Base-by-base conservation (phyloP, 2,888 invertebrate species). In the Dicycla oo region DNA sequence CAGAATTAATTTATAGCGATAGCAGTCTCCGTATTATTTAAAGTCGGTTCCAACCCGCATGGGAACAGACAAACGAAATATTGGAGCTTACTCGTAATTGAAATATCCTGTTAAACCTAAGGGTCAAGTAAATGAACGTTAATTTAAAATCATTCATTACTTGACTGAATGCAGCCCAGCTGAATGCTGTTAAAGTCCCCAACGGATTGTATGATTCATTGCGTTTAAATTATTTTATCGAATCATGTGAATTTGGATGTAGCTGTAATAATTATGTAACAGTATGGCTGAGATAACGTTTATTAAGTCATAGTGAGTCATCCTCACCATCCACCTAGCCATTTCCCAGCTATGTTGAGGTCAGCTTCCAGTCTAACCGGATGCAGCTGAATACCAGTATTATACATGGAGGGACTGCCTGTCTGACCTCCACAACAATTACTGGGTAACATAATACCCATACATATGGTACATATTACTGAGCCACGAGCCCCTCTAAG, bases 71-170 rank as follows among this genome's bases (percentile, higher is more conserved):
- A 68, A 80, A 80, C 86, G 81, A 82, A 86, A 82, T 86, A 88
- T 83, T 83, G 81, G 63, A 67, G 69, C 80, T 76, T 61, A 71
- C 49, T 38, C 38, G 63, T 89, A 89, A 90, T 90, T 90, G 89
- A 89, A 89, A 88, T 88, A 86, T 90, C 90, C 90, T 87, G 88
- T 82, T 80, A 68, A 83, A 78, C 53, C 78, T 82, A 74, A 80
- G 84, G 82, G 78, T 79, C 80, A 82, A 65, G 73, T 68, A 71
- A 86, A 87, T 86, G 73, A 86, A 86, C 75, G 81, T 82, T 83
- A 76, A 87, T 88, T 87, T 81, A 80, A 69, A 73, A 81, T 65
- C 84, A 65, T 78, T 78, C 69, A 81, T 82, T 81, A 75, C 34
- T 47, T 58, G n/a, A 23, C 20, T 73, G 63, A 38, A 75, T 67